Conservation (phyloP, 2,888 invertebrate species). For the Halocaridina rubra region DNA sequence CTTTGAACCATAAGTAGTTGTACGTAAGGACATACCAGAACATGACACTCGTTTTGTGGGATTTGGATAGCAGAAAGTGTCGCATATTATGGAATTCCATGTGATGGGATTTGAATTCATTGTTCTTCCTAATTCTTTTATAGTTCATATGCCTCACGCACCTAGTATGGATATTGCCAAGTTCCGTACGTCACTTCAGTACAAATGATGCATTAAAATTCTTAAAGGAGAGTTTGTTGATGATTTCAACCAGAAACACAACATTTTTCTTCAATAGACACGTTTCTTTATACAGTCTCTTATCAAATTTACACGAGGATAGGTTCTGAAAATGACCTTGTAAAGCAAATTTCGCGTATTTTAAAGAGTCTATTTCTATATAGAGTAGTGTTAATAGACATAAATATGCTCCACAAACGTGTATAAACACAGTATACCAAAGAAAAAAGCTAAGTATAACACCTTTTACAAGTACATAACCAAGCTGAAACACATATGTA, state of each 20-base stretch:
- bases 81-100: conserved; percentile 75
- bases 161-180: conserved; percentile 89
- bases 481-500: too few relatives aligned
- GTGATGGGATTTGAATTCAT: conserved; percentile 79
- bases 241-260: conserved; percentile 80
- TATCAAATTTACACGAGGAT: too few relatives aligned
- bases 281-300: too few relatives aligned
- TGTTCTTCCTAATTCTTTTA: conserved; percentile 89
- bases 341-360: too few relatives aligned
- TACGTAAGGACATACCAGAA: conserved; percentile 77
- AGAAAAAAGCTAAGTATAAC: too few relatives aligned
- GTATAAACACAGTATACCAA: too few relatives aligned
- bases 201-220: conserved; percentile 86
- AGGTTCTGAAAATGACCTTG: too few relatives aligned
- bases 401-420: too few relatives aligned
- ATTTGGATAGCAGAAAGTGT: conserved; percentile 97
- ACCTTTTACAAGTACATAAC: too few relatives aligned
- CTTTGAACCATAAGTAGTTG: conserved; percentile 91
- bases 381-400: too few relatives aligned
- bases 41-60: conserved; percentile 91
- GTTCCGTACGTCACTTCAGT: conserved; percentile 82
- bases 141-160: conserved; percentile 90
- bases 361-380: too few relatives aligned
- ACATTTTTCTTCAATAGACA: conserved; percentile 65
- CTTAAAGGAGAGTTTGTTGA: conserved; percentile 87